phyloP scores from a whole-genome alignment of 2,113 vertebrate genomes.

The Corythaeola cristata region DNA sequence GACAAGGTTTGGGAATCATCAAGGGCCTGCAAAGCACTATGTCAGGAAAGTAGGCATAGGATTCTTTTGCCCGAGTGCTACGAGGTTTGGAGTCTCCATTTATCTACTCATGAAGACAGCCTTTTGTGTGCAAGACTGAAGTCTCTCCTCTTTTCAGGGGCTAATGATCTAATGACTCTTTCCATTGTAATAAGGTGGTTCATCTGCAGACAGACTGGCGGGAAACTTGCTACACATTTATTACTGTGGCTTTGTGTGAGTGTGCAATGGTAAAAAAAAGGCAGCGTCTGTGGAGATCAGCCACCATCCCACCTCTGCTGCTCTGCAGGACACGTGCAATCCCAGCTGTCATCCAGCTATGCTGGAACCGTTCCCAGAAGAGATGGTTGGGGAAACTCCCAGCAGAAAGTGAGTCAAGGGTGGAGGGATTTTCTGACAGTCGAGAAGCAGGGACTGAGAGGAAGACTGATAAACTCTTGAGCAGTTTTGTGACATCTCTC shows the following conservation, averaged over 20 bases:
- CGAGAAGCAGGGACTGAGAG: background rate
- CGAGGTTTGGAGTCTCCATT: background rate
- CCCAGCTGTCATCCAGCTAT: background rate
- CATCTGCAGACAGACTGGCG: background rate
- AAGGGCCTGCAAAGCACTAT: background rate
- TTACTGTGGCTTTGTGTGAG: background rate
- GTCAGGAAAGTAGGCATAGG: background rate
- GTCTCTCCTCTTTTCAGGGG: background rate
- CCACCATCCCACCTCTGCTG: background rate
- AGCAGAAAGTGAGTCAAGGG: background rate
- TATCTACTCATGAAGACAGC: background rate
- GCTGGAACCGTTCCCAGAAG: background rate
- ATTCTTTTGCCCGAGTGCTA: background rate
- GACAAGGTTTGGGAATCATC: background rate
- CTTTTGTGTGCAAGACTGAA: background rate
- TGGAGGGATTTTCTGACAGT: background rate
- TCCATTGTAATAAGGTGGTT: background rate
- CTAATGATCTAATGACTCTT: background rate
- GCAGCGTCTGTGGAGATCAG: background rate
- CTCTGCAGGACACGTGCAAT: rapidly evolving
- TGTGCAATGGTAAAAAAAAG: background rate
- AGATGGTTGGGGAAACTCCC: background rate
- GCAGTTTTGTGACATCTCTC: background rate
- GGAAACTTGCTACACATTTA: background rate
- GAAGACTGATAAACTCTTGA: background rate